These are phyloP conservation scores for Apodemus speciosus DNA, from an alignment of 2,113 vertebrate species.

Conservation along the genomic window DNA sequence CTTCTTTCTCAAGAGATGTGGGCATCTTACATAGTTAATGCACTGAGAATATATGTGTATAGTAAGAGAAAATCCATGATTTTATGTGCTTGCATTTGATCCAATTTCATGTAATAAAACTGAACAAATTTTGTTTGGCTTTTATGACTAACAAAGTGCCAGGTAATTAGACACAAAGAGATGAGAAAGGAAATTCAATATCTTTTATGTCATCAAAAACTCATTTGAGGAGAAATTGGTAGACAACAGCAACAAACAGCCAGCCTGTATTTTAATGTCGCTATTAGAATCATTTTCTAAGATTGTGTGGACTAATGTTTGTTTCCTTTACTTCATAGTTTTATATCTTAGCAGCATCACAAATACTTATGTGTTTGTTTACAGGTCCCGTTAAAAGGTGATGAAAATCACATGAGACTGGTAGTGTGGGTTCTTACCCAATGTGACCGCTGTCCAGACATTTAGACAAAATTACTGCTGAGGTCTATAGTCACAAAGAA, in stretches of 20 bases:
- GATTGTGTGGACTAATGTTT: neutral
- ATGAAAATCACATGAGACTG: neutral
- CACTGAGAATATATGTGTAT: neutral
- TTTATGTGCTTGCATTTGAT: slow-evolving; percentile 20
- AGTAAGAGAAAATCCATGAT: neutral
- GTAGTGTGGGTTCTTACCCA: neutral
- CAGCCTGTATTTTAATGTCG: neutral
- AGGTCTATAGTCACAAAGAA: neutral
- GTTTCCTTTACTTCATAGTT: neutral
- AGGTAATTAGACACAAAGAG: neutral
- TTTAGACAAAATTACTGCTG: neutral
- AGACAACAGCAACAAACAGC: neutral
- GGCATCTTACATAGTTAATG: neutral
- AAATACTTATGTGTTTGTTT: neutral
- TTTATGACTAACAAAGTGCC: neutral
- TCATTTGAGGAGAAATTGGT: neutral
- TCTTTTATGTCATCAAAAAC: neutral
- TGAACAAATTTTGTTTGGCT: neutral
- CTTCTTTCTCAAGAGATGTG: neutral
- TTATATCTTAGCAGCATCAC: neutral
- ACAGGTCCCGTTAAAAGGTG: neutral
- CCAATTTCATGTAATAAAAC: neutral
- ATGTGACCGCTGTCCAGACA: accelerated
- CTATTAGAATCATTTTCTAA: neutral
- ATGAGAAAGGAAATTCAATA: neutral